These are phyloP conservation scores for Protonemura montana DNA, from an alignment of 2,888 invertebrate species.

Conservation along the genomic window DNA sequence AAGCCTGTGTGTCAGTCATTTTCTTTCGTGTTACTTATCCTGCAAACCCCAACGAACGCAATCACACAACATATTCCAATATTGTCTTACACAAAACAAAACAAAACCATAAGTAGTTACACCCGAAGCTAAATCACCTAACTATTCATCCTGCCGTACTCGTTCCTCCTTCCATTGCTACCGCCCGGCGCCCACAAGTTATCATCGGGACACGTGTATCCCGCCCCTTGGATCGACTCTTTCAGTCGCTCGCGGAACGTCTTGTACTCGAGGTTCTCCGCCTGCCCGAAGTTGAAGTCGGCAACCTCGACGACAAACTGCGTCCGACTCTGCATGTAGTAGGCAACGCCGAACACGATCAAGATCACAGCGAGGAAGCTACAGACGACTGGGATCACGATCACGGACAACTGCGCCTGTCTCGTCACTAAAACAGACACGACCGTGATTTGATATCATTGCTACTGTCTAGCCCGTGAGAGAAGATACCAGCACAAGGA, in stretches of 20 bases:
- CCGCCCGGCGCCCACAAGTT: not conserved
- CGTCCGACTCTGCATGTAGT: constrained; percentile 82
- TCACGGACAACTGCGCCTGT: constrained; percentile 85
- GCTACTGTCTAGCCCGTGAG: too few species aligned
- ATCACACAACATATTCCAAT: too few species aligned
- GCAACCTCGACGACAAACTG: constrained; percentile 84
- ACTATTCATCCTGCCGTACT: constrained; percentile 32
- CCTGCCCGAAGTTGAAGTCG: constrained; percentile 88
- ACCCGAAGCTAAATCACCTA: not conserved
- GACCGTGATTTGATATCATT: not conserved
- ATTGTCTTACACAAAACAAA: too few species aligned
- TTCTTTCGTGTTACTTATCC: too few species aligned
- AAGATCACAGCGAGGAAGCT: constrained; percentile 81
- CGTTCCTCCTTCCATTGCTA: not conserved
- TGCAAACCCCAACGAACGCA: too few species aligned
- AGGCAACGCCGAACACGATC: constrained; percentile 87
- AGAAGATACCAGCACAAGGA: too few species aligned
- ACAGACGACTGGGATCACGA: constrained; percentile 86
- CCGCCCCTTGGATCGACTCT: constrained; percentile 65
- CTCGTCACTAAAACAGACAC: constrained; percentile 66
- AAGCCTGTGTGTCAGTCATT: too few species aligned
- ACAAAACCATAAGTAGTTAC: not conserved
- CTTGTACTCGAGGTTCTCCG: constrained; percentile 84
- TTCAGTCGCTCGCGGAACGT: constrained; percentile 83
- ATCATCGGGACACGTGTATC: constrained; percentile 23